Percentiles rank a stretch among this genome's conserved stretches.
Evolutionary conservation across 2,113 vertebrate species (phyloP).

Genomic region (Hirundichthys speculiger): DNA sequence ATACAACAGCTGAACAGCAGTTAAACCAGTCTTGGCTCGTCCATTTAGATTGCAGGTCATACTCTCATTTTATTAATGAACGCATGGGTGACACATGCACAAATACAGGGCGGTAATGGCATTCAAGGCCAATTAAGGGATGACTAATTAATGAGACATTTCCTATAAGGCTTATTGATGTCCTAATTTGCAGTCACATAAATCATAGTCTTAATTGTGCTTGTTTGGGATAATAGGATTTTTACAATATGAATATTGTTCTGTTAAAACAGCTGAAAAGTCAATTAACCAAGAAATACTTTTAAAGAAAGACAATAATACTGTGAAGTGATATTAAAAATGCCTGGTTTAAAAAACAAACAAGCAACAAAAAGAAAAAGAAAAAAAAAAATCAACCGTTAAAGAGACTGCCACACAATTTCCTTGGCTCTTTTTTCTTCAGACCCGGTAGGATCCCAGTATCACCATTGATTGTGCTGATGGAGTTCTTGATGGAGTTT

Average conservation of each 20-base stretch:
- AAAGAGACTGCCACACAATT: too few species aligned
- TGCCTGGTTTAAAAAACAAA: too few species aligned
- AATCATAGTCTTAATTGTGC: conserved; percentile 66
- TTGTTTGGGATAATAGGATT: conserved; percentile 50
- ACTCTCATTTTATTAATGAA: conserved; percentile 62
- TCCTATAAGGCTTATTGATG: conserved; percentile 75
- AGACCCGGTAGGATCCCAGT: too few species aligned
- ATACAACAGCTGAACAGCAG: conserved; percentile 25
- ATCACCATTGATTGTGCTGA: too few species aligned
- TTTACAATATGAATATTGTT: conserved; percentile 43
- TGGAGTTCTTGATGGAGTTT: too few species aligned
- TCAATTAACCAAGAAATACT: conserved; percentile 17
- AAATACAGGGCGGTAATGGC: conserved; percentile 50
- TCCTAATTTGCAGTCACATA: conserved; percentile 72
- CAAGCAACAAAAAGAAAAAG: too few species aligned
- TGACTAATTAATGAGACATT: conserved; percentile 78
- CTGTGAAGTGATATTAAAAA: neutral
- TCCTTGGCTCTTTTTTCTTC: too few species aligned
- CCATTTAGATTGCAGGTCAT: conserved; percentile 24
- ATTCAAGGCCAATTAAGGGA: conserved; percentile 75
- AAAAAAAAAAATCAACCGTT: too few species aligned
- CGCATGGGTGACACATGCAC: conserved; percentile 48
- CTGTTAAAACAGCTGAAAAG: conserved; percentile 25
- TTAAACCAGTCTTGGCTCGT: conserved; percentile 40
- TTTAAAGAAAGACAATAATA: neutral